Evolutionary conservation across 2,113 vertebrate genomes (phyloP), one percentile per base, ranked within the genome.

Genomic region (Chunga burmeisteri): DNA sequence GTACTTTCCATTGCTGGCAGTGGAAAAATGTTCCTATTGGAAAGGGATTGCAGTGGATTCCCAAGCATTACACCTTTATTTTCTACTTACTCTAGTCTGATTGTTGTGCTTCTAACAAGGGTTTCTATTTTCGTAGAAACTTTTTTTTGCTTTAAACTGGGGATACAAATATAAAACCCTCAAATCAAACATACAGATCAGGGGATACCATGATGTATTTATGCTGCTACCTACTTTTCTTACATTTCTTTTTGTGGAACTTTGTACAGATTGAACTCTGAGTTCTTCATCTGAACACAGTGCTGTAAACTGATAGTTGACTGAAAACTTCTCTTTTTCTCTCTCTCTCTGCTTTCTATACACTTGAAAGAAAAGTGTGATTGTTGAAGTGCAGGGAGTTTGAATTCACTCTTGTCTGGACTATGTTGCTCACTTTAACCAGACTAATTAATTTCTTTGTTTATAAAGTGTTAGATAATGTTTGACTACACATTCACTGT

Each of bases 381-480:
- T 38, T 63, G 59, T 75, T 81, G n/a, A 93, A 80, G n/a, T 50
- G 27, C 9, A 6, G 32, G 46, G 74, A 89, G 49, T 73, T 81
- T 7, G 6, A 89, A 66, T 87, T 87, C 61, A 26, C 23, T 92
- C 46, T 81, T 71, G 13, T 77, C 73, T 13, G 17, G 40, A 65
- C 61, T 55, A 4, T 74, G 61, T 67, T 93, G 78, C 77, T 97
- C 77, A 62, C 42, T 97, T 95, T 89, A 94, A 61, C 84, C 81
- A 85, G 75, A 88, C 65, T 97, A 94, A 91, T 96, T 77, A 52
- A 71, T 94, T 89, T 95, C 90, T 91, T 62, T 77, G 34, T 95
- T 92, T 96, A 61, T 95, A 81, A 96, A 93, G 87, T 79, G 66
- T 94, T 97, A 95, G 93, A 62, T 98, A 89, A 93, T 91, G 15